Evolutionary conservation across 2,888 invertebrate genomes (phyloP).

Genomic region (Euzetes globulus): DNA sequence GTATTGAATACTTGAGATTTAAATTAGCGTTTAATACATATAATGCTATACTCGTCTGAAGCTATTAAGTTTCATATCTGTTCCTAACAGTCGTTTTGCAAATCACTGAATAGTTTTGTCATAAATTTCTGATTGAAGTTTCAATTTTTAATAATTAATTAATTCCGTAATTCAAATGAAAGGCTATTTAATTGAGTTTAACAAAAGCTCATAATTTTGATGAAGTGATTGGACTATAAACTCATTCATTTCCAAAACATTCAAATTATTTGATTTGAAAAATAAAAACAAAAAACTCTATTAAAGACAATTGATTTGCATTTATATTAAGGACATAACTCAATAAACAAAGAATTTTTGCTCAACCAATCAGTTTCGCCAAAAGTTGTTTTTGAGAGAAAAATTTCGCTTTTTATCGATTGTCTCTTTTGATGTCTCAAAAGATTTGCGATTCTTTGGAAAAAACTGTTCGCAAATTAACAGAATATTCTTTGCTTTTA

Average conservation of each 20-base stretch:
- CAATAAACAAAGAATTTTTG: background rate
- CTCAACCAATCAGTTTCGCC: background rate
- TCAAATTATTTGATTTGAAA: background rate
- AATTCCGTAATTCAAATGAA: background rate
- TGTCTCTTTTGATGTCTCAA: background rate
- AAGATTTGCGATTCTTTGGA: too few species aligned
- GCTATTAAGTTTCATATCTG: too few species aligned
- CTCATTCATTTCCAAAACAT: background rate
- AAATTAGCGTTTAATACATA: too few species aligned
- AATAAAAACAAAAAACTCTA: background rate
- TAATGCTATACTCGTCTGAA: too few species aligned
- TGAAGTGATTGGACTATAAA: background rate
- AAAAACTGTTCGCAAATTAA: too few species aligned
- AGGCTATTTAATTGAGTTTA: background rate
- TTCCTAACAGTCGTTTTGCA: too few species aligned
- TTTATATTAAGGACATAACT: slow-evolving; percentile 11
- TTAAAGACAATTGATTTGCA: slow-evolving; percentile 8
- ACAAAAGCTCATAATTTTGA: background rate
- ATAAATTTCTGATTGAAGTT: too few species aligned
- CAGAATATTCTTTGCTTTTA: background rate
- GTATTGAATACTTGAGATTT: too few species aligned
- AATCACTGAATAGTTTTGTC: too few species aligned
- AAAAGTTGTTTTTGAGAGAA: background rate
- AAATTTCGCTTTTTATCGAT: background rate
- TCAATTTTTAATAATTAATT: too few species aligned